Conservation (phyloP, 1,140 invertebrate genomes). For the Phortica variegata region DNA sequence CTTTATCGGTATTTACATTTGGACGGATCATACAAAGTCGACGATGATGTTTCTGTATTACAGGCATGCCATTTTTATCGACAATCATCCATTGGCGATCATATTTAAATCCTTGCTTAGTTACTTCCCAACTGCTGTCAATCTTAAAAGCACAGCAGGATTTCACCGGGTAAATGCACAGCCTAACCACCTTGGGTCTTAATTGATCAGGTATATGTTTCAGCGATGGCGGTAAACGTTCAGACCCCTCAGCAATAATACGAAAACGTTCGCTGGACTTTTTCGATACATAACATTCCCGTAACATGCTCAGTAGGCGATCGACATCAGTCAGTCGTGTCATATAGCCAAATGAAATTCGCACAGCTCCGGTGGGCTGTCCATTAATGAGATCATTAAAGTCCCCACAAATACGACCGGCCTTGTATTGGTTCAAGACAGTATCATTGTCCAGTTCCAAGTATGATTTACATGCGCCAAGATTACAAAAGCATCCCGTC, state of each 20-base stretch:
- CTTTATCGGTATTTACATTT: slow-evolving; percentile 64
- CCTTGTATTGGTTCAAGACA: slow-evolving; percentile 75
- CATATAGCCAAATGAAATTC: slow-evolving; percentile 93
- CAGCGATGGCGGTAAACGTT: slow-evolving; percentile 26
- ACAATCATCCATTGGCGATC: slow-evolving; percentile 94
- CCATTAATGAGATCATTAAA: slow-evolving; percentile 85
- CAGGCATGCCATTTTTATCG: slow-evolving; percentile 71
- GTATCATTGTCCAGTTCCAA: slow-evolving; percentile 70
- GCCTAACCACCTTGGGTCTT: slow-evolving; percentile 59
- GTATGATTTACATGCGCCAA: slow-evolving; percentile 88
- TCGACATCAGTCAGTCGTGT: slow-evolving; percentile 74
- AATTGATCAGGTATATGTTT: slow-evolving; percentile 27
- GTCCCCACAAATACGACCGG: slow-evolving; percentile 92
- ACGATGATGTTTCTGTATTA: slow-evolving; percentile 86
- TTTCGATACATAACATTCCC: slow-evolving; percentile 59
- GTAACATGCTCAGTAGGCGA: slow-evolving; percentile 72
- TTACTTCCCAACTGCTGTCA: slow-evolving; percentile 70
- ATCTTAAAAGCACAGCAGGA: slow-evolving; percentile 82
- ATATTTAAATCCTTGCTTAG: slow-evolving; percentile 74
- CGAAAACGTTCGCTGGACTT: slow-evolving; percentile 22
- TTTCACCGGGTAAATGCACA: slow-evolving; percentile 92
- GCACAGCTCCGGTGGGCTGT: slow-evolving; percentile 85
- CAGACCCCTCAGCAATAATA: slow-evolving; percentile 25
- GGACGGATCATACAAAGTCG: slow-evolving; percentile 82
- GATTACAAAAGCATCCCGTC: slow-evolving; percentile 96